Evolutionary conservation across 2,888 invertebrate species (phyloP).

Genomic region (Hoplodrina ambigua): DNA sequence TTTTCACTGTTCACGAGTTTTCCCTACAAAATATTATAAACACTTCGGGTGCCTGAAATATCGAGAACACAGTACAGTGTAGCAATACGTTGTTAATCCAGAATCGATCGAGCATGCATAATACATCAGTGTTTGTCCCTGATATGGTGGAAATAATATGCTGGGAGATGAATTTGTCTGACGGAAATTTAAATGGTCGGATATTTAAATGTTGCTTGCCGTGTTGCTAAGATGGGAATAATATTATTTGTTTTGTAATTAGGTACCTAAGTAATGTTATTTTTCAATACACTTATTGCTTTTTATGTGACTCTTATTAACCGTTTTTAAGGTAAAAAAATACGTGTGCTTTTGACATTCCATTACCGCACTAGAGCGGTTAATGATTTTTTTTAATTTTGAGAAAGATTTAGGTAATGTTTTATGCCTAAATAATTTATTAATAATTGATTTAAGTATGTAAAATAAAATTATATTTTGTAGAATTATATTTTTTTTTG

Average conservation of each 20-base stretch:
- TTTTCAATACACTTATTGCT: neutral
- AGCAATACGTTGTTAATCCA: constrained; percentile 46
- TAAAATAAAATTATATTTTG: no score
- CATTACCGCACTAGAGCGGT: no score
- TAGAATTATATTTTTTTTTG: no score
- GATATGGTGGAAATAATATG: constrained; percentile 60
- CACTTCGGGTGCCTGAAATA: constrained; percentile 14
- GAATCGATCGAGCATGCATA: constrained; percentile 66
- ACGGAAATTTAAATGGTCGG: constrained; percentile 25
- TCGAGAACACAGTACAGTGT: constrained; percentile 31
- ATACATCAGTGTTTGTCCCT: constrained; percentile 69
- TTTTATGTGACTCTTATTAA: no score
- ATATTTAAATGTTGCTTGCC: constrained; percentile 24
- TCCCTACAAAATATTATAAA: neutral
- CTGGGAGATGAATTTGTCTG: constrained; percentile 60
- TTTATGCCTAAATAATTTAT: no score
- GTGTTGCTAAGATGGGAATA: constrained; percentile 15
- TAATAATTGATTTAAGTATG: no score
- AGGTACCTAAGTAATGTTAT: no score
- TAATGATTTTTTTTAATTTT: no score
- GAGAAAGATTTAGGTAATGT: no score
- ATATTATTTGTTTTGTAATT: neutral
- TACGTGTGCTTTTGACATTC: no score
- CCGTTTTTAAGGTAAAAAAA: no score
- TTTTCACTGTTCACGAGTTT: no score